Conservation (phyloP, 2,797 vertebrate genomes). For the Aeoliscus strigatus region DNA sequence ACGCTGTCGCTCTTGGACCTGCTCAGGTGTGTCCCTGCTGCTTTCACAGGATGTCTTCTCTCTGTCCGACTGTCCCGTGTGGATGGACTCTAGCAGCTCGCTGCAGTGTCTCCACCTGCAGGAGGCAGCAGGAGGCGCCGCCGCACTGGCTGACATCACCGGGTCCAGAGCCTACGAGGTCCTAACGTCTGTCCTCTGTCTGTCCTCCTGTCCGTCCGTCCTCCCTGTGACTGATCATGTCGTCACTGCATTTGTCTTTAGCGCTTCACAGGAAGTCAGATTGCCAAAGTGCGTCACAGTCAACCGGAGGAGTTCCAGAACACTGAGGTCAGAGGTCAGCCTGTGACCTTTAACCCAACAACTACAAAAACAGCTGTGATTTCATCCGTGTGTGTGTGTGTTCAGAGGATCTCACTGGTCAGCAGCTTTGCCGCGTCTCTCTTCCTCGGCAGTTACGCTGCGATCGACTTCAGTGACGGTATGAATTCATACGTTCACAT, state of each 20-base stretch:
- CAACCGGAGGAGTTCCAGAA: constrained; percentile 72
- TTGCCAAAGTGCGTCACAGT: constrained; percentile 82
- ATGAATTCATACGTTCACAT: neutral
- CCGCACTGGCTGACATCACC: constrained; percentile 78
- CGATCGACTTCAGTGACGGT: constrained; percentile 90
- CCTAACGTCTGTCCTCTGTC: neutral
- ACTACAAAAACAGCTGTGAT: too few species aligned
- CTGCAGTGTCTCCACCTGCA: constrained; percentile 81
- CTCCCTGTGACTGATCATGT: too few species aligned
- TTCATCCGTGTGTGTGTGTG: constrained; percentile 9
- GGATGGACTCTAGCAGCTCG: constrained; percentile 93
- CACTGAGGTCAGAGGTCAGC: constrained; percentile 86
- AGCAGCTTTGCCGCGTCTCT: constrained; percentile 93
- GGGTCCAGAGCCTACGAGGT: constrained; percentile 95
- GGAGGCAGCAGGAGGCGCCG: constrained; percentile 78
- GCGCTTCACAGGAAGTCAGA: constrained; percentile 97
- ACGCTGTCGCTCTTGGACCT: too few species aligned
- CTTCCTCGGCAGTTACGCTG: constrained; percentile 83
- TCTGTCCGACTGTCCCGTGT: constrained; percentile 77
- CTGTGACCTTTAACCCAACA: constrained; percentile 3
- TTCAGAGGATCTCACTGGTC: constrained; percentile 92
- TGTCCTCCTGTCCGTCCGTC: neutral
- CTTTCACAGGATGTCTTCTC: constrained; percentile 81
- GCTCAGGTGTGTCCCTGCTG: too few species aligned
- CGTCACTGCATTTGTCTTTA: too few species aligned